Percentiles rank a stretch among this genome's conserved stretches.
These are phyloP conservation scores for Lasioglossum morio DNA, from an alignment of 2,888 invertebrate species.

Conservation along the genomic window DNA sequence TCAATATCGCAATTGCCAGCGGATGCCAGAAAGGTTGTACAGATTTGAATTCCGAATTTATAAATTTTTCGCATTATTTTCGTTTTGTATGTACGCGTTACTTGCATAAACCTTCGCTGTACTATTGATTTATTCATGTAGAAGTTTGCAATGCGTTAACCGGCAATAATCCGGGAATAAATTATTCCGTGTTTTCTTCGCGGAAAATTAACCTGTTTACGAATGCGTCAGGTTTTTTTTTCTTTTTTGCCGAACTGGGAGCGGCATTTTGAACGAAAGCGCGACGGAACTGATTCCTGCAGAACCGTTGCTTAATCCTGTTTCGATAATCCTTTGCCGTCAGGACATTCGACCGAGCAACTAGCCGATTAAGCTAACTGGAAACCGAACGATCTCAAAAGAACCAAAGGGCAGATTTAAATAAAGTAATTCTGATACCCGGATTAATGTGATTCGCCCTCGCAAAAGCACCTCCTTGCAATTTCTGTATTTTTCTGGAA, in stretches of 20 bases:
- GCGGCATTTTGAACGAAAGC: neutral
- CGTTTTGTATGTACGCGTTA: neutral
- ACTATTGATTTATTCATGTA: neutral
- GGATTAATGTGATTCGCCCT: neutral
- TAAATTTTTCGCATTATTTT: neutral
- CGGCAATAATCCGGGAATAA: neutral
- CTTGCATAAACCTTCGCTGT: neutral
- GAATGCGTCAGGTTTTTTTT: neutral
- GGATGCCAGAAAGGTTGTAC: neutral
- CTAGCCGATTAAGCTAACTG: constrained; percentile 14
- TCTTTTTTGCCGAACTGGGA: neutral
- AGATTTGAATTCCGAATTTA: neutral
- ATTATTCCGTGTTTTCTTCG: neutral
- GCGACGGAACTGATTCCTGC: constrained; percentile 36
- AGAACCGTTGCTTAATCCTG: constrained; percentile 60
- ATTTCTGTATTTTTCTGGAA: neutral
- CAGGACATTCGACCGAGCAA: constrained; percentile 44
- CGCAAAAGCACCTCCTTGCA: neutral
- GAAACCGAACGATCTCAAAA: constrained; percentile 17
- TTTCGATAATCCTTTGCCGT: constrained; percentile 61
- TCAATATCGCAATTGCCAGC: neutral
- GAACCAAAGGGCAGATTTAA: constrained; percentile 22
- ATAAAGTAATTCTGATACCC: constrained; percentile 11
- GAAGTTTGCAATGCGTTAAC: neutral
- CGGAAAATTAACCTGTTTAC: neutral